Base-by-base conservation (phyloP, 2,113 vertebrate species). In the Globicephala melas region DNA sequence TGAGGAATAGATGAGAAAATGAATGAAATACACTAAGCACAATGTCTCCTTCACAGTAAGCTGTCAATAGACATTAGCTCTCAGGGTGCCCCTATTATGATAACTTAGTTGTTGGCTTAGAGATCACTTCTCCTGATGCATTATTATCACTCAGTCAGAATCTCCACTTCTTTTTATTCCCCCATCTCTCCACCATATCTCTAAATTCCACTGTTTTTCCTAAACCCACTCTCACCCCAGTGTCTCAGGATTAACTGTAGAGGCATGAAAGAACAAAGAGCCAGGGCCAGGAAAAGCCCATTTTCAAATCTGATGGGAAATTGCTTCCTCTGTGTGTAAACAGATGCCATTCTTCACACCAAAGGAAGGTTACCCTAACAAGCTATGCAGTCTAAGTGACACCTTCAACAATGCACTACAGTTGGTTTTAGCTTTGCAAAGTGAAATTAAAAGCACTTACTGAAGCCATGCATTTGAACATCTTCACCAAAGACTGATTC, bases 271-370 rank as follows among this genome's bases (percentile, higher is more conserved):
- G 21, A 86, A 58, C 20, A 65, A 85, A 17, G 21, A 76, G 14
- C 23, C 13, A 79, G 63, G 18, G 14, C 18, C 38, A 79, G 1
- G 15, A 83, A 96, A 80, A 53, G 8, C 25, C 21, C 58, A 2
- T 33, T 94, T 97, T 95, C 85, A 89, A 90, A 92, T 2, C 14
- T 60, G 41, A 60, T 83, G 33, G 65, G 21, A 90, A 97, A 76
- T 58, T 60, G 9, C 25, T 96, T 77, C 14, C 7, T 94, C 15
- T 67, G 13, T 87, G 53, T 68, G 4, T 92, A 74, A 89, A 92
- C 33, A 92, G 12, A 55, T 85, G 53, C 4, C 28, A 73, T 90
- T 89, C 28, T 89, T 74, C 70, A 96, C 1, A 93, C 28, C 33
- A 82, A 63, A 73, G 41, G 17, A 94, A 93, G 62, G 8, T 83